These are phyloP conservation scores for Calcarius lapponicus DNA, from an alignment of 2,797 vertebrate species.

Conservation along the genomic window DNA sequence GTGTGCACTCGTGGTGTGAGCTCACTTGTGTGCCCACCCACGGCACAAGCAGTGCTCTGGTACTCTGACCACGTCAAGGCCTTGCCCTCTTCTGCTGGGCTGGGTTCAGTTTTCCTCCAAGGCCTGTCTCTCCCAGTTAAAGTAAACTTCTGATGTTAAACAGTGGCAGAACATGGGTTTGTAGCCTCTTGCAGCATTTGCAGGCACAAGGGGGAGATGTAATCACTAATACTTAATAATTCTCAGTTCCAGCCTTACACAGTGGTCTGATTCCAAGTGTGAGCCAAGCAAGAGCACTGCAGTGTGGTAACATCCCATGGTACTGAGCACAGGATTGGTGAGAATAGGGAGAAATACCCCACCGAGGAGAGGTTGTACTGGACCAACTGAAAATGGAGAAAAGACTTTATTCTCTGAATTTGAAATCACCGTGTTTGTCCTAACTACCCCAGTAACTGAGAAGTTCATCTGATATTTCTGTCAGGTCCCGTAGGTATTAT, in stretches of 20 bases:
- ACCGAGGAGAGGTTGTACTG: neutral
- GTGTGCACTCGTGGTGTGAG: neutral
- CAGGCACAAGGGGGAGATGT: constrained; percentile 39
- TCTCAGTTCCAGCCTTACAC: neutral
- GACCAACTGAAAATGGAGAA: neutral
- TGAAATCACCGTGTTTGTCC: neutral
- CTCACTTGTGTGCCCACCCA: neutral
- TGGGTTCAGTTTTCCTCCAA: neutral
- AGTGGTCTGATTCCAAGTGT: neutral
- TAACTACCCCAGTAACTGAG: constrained; percentile 9
- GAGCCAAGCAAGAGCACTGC: neutral
- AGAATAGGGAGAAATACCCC: neutral
- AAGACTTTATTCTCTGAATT: neutral
- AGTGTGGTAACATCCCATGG: rapidly evolving
- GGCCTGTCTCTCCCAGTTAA: neutral
- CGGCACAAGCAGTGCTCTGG: neutral
- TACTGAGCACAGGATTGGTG: neutral
- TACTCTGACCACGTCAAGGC: rapidly evolving
- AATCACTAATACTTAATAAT: neutral
- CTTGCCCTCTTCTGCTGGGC: neutral
- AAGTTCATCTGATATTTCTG: constrained; percentile 32
- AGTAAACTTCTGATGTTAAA: neutral
- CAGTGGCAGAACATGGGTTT: neutral
- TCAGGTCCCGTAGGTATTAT: constrained; percentile 26
- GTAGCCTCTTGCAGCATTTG: neutral